Conservation (phyloP, 1,140 invertebrate species). For the Pseudomyrmex gracilis region DNA sequence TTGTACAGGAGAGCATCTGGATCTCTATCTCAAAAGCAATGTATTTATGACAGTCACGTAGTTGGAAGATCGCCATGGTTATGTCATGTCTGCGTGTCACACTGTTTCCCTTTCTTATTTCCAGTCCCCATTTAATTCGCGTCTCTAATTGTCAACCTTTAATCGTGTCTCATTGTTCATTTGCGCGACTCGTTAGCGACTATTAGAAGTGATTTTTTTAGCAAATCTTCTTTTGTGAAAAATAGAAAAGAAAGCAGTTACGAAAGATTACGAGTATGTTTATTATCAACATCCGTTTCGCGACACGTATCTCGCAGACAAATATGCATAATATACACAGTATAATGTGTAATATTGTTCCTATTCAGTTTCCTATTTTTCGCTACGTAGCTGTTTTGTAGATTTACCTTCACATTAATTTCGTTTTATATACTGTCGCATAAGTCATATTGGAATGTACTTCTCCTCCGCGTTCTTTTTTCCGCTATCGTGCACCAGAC, state of each 20-base stretch:
- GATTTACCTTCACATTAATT: constrained; percentile 24
- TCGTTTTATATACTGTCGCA: not conserved
- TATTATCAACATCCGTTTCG: not conserved
- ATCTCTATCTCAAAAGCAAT: constrained; percentile 18
- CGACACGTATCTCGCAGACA: not conserved
- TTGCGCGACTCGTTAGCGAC: not conserved
- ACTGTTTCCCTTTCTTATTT: constrained; percentile 7
- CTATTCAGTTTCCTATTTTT: not conserved
- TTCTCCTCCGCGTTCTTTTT: not conserved
- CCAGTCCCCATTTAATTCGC: constrained; percentile 44
- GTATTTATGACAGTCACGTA: constrained; percentile 48
- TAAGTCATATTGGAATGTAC: constrained; percentile 10
- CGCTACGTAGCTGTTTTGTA: not conserved
- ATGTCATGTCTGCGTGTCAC: constrained; percentile 36
- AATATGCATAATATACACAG: not conserved
- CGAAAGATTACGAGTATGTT: not conserved
- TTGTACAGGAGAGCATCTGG: not conserved
- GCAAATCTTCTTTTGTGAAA: not conserved
- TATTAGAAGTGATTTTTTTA: not conserved
- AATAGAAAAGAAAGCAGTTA: not conserved
- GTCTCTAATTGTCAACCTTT: constrained; percentile 57
- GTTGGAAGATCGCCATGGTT: constrained; percentile 60
- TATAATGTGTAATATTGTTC: not conserved
- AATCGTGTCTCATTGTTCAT: constrained; percentile 23
- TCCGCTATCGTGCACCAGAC: not conserved